Percentiles rank a stretch among this genome's conserved stretches.
phyloP scores from a whole-genome alignment of 2,113 vertebrate species.

The Odontesthes bonariensis region DNA sequence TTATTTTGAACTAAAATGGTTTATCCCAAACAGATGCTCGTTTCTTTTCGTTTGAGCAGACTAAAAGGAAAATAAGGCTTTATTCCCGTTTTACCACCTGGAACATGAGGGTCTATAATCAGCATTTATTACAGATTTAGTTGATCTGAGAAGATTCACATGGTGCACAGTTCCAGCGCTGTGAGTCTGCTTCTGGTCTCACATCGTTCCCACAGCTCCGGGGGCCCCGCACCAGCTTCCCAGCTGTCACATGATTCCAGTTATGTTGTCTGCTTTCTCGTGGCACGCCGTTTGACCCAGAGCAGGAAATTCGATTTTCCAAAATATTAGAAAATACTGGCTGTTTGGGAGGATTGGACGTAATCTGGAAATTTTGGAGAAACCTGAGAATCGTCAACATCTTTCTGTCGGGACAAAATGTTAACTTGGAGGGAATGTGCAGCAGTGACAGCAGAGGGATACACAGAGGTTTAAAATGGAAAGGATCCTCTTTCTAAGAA shows the following conservation, averaged over 20 bases:
- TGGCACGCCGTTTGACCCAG: constrained; percentile 20
- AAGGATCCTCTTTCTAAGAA: constrained; percentile 5
- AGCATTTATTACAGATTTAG: background rate
- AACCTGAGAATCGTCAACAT: background rate
- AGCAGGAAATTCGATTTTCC: constrained; percentile 39
- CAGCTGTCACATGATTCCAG: constrained; percentile 71
- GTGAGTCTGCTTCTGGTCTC: background rate
- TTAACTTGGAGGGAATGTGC: background rate
- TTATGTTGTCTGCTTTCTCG: constrained; percentile 47
- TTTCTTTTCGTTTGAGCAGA: background rate
- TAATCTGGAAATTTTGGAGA: background rate
- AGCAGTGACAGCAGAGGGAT: background rate
- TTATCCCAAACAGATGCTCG: constrained; percentile 34
- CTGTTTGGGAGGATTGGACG: background rate
- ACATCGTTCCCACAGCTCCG: constrained; percentile 4
- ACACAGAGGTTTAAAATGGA: background rate
- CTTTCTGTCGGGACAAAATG: background rate
- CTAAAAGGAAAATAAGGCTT: constrained; percentile 1
- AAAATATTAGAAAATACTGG: constrained; percentile 20
- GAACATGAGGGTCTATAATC: background rate
- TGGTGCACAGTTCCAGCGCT: background rate
- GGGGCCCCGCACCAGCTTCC: constrained; percentile 3
- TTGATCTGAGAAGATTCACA: background rate
- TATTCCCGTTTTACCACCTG: constrained; percentile 1
- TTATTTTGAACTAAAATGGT: constrained; percentile 21